Evolutionary conservation across 2,113 vertebrate genomes (phyloP).

Genomic region (Sylvilagus bachmani): DNA sequence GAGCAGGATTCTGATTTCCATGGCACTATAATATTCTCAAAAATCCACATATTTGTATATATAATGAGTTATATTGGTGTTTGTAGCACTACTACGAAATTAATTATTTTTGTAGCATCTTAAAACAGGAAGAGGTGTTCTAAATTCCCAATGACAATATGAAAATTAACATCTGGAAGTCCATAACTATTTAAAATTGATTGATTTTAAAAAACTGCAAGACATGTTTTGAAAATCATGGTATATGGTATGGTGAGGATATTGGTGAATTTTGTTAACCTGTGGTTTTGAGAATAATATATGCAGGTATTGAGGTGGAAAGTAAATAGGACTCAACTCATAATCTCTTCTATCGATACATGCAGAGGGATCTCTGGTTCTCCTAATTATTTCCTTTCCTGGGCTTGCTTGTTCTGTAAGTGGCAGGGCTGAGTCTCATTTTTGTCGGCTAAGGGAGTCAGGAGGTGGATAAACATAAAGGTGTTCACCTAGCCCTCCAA

Average conservation of each 20-base stretch:
- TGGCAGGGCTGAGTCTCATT: neutral
- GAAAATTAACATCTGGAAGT: slow-evolving; percentile 7
- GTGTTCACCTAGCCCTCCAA: neutral
- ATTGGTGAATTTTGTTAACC: neutral
- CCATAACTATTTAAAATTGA: neutral
- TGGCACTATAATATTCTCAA: neutral
- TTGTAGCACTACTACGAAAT: neutral
- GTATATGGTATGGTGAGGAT: neutral
- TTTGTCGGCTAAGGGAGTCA: neutral
- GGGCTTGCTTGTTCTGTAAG: neutral
- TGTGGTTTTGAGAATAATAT: neutral
- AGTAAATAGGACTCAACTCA: neutral
- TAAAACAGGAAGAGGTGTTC: slow-evolving; percentile 5
- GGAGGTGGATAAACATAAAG: neutral
- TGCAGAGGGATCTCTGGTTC: neutral
- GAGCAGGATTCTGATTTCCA: neutral
- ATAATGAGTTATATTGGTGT: neutral
- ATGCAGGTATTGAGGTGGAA: neutral
- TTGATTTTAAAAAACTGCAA: neutral
- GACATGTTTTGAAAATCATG: neutral
- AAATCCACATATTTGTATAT: neutral
- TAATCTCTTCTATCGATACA: neutral
- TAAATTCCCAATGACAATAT: slow-evolving; percentile 17
- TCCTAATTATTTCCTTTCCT: neutral
- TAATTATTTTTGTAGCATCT: neutral